Base-by-base conservation (phyloP, 2,113 vertebrate genomes). In the Brachyhypopomus occidentalis region DNA sequence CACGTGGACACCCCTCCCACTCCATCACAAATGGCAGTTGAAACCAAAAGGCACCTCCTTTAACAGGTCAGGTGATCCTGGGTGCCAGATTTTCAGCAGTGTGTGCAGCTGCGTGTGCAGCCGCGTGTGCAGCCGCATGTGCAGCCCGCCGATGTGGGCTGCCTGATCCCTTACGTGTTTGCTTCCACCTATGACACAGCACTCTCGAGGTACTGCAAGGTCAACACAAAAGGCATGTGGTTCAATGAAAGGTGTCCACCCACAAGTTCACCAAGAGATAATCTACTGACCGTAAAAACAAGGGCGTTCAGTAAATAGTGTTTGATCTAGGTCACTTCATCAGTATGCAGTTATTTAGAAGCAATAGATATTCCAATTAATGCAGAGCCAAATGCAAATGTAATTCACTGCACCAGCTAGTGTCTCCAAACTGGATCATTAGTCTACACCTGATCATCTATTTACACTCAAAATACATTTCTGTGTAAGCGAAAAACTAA, bases 31-130 rank as follows among this genome's bases (percentile, higher is more conserved):
- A 5, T 2, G 5, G 19, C 72, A 45, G 71, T 67, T 74, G 63
- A 58, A 52, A 23, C 23, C 20, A n/a, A 30, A 52, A 74, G 55
- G 27, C 25, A 30, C 72, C 34, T 55, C 60, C 79, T 67, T 58
- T 67, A 58, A 67, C 72, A 41, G 27, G 72, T 75, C 72, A 81
- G 60, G 45, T 81, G 45, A 81, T 62, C 64, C 67, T 6, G 2
- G 4, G 17, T 74, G 79, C 45, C 71, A 38, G 45, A 27, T 14
- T 59, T 27, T 64, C 17, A 56, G 45, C 6, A 14, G 22, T 2
- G 36, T 14, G 71, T 45, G 52, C 17, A 56, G 45, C 7, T 14
- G 22, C 9, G 36, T 14, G 71, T 45, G 52, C 17, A 56, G 45
- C 7, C 14, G 22, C 63, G 6, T 16, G 45, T 41, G 23, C 8